Conservation (phyloP, 2,797 vertebrate species). For the Pseudopleuronectes americanus region DNA sequence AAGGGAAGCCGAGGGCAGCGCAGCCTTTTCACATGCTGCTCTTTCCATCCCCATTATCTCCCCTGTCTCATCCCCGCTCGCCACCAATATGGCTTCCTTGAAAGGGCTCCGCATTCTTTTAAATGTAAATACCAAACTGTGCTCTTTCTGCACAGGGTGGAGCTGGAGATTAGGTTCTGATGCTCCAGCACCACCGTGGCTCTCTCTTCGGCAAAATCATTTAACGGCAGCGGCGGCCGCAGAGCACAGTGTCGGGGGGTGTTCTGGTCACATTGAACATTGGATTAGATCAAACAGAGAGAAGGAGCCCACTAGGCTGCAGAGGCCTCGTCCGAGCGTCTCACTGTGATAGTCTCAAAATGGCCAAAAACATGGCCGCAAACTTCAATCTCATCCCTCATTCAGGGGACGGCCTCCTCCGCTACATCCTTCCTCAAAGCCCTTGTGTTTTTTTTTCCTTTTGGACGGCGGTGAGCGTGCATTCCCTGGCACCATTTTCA, state of each 20-base stretch:
- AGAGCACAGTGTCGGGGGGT: constrained; percentile 32
- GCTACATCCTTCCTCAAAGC: constrained; percentile 50
- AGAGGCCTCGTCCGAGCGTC: constrained; percentile 47
- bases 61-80: constrained; percentile 61
- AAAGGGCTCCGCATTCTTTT: constrained; percentile 67
- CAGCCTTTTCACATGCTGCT: constrained; percentile 72
- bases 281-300: constrained; percentile 53
- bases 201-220: constrained; percentile 52
- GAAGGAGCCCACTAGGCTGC: constrained; percentile 23
- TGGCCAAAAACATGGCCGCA: background rate
- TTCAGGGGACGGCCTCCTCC: constrained; percentile 37
- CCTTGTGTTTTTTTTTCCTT: constrained; percentile 31
- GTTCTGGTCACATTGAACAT: constrained; percentile 63
- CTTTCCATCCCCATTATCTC: constrained; percentile 75
- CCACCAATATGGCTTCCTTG: constrained; percentile 57
- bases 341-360: constrained; percentile 33
- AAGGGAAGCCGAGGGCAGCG: constrained; percentile 67
- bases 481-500: constrained; percentile 74
- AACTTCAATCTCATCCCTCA: constrained; percentile 48
- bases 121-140: constrained; percentile 74
- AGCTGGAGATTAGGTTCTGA: constrained; percentile 61
- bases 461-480: constrained; percentile 47
- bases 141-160: constrained; percentile 58
- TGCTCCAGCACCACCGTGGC: constrained; percentile 51
- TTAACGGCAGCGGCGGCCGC: constrained; percentile 40